These are phyloP conservation scores for Sebastes hubbsi DNA, from an alignment of 2,797 vertebrate species.

Conservation along the genomic window DNA sequence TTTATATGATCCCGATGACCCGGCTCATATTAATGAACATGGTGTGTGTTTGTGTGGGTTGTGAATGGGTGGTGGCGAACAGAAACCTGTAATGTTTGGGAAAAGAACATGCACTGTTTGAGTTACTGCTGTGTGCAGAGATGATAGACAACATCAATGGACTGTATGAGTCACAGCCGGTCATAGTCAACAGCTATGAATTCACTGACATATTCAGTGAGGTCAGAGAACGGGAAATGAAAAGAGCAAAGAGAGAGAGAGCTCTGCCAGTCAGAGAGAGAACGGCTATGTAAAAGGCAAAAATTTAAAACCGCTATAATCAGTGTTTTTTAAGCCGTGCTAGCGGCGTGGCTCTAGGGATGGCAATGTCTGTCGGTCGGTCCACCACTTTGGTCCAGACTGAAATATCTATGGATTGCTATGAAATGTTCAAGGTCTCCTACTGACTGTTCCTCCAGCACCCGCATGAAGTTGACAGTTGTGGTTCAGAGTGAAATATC, in stretches of 20 bases:
- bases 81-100: constrained; percentile 16
- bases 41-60: constrained; percentile 4
- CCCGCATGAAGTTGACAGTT: background rate
- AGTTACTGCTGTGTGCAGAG: constrained; percentile 50
- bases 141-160: constrained; percentile 69
- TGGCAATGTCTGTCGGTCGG: background rate
- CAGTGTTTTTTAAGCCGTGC: background rate
- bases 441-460: background rate
- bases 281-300: background rate
- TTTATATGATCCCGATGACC: constrained; percentile 49
- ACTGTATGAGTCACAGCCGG: constrained; percentile 42
- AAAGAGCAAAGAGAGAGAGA: background rate
- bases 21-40: constrained; percentile 32
- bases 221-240: constrained; percentile 2
- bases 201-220: constrained; percentile 63
- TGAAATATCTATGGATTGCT: background rate
- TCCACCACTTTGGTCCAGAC: background rate
- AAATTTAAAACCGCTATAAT: background rate
- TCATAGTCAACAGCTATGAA: constrained; percentile 55
- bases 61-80: constrained; percentile 6
- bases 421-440: background rate
- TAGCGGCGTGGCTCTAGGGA: background rate
- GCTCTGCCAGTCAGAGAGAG: background rate
- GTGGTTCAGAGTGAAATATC: background rate
- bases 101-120: constrained; percentile 36